These are phyloP conservation scores for Cynopterus brachyotis DNA, from an alignment of 2,113 vertebrate species.

Conservation along the genomic window DNA sequence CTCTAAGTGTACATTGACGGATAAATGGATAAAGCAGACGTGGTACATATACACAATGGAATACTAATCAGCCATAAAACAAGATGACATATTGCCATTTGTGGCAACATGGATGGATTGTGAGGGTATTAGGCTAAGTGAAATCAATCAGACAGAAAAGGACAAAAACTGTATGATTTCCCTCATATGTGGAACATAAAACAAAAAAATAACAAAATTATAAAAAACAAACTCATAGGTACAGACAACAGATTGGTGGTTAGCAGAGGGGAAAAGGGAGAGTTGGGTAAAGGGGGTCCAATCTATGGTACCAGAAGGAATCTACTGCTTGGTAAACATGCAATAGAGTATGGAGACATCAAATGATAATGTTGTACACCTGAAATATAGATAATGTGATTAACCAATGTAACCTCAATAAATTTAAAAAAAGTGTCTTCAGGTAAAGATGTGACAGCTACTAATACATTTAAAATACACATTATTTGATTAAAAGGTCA, in stretches of 20 bases:
- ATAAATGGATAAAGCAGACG: neutral
- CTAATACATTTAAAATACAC: neutral
- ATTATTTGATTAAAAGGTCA: neutral
- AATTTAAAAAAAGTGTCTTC: neutral
- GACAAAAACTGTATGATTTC: neutral
- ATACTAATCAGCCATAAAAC: too few species aligned
- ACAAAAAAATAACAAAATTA: neutral
- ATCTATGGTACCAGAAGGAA: neutral
- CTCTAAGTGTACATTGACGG: neutral
- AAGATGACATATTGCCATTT: neutral
- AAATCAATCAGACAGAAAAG: neutral
- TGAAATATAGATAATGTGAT: neutral
- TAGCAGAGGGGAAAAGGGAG: neutral
- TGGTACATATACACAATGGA: neutral
- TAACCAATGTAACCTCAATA: neutral
- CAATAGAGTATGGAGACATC: neutral
- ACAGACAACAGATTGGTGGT: neutral
- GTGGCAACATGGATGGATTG: neutral
- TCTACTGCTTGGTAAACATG: neutral
- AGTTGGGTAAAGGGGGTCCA: neutral
- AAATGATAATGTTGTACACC: neutral
- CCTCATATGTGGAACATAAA: neutral
- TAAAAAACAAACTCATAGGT: neutral
- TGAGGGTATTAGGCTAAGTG: neutral
- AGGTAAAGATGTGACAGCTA: neutral